Evolutionary conservation across 2,113 vertebrate genomes (phyloP).

Genomic region (Sinocyclocheilus maitianheensis): DNA sequence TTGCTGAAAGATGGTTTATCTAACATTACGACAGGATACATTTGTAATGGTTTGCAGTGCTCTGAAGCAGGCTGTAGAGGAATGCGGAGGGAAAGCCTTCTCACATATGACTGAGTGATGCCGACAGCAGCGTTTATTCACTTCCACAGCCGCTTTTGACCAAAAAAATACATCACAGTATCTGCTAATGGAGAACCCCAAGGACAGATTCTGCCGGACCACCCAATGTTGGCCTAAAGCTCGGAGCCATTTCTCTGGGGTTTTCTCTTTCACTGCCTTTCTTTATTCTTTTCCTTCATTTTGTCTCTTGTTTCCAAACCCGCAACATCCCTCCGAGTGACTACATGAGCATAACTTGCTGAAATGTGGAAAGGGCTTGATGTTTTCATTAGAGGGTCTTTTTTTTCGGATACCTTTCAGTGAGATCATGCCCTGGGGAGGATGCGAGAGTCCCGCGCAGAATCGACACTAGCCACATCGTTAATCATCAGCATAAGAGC

Average conservation of each 20-base stretch:
- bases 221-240: slow-evolving; percentile 48
- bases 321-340: slow-evolving; percentile 47
- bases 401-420: slow-evolving; percentile 48
- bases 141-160: slow-evolving; percentile 32
- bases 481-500: slow-evolving; percentile 52
- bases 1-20: slow-evolving; percentile 31
- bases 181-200: slow-evolving; percentile 35
- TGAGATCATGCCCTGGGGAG: slow-evolving; percentile 46
- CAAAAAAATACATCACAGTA: slow-evolving; percentile 11
- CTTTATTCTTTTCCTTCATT: slow-evolving; percentile 50
- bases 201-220: slow-evolving; percentile 49
- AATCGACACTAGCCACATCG: slow-evolving; percentile 28
- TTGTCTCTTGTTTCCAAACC: slow-evolving; percentile 53
- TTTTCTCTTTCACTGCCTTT: slow-evolving; percentile 46
- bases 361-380: slow-evolving; percentile 54
- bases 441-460: slow-evolving; percentile 46
- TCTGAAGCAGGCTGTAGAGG: slow-evolving; percentile 22
- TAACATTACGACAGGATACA: slow-evolving; percentile 36
- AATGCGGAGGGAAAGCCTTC: slow-evolving; percentile 21
- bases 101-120: slow-evolving; percentile 16
- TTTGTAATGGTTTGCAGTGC: slow-evolving; percentile 38
- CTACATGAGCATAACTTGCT: slow-evolving; percentile 53
- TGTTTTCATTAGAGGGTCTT: slow-evolving; percentile 53
- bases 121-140: slow-evolving; percentile 21
- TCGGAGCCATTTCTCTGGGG: slow-evolving; percentile 23